A percentile compares a stretch with the other conserved stretches of the same genome.
phyloP scores from a whole-genome alignment of 1,140 invertebrate genomes.

The Triops longicaudatus region DNA sequence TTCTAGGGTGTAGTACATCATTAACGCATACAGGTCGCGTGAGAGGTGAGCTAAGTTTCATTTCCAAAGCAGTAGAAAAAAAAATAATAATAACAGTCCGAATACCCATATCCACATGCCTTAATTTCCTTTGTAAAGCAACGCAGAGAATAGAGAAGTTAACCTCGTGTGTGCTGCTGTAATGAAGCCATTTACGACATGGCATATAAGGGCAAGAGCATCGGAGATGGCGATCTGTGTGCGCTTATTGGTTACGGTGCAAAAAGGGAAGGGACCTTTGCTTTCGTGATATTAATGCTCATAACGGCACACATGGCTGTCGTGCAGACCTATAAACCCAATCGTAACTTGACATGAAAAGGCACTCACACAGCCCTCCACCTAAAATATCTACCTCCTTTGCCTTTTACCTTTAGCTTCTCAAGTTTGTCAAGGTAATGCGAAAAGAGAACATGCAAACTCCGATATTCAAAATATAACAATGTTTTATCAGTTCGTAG shows the following conservation, averaged over 20 bases:
- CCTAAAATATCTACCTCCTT: neutral
- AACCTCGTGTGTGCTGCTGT: constrained; percentile 14
- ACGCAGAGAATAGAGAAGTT: neutral
- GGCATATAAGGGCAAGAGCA: constrained; percentile 14
- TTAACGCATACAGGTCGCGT: neutral
- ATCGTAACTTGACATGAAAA: constrained; percentile 15
- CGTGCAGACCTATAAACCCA: constrained; percentile 7
- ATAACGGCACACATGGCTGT: constrained; percentile 11
- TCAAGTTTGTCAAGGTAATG: neutral
- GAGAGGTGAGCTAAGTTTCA: neutral
- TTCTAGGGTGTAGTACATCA: neutral
- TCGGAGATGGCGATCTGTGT: neutral
- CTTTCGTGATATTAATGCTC: neutral
- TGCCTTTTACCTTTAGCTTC: neutral
- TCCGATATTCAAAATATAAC: too few relatives aligned
- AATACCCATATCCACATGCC: neutral
- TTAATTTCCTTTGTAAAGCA: neutral
- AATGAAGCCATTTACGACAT: constrained; percentile 5
- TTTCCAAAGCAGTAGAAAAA: neutral
- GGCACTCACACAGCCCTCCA: neutral
- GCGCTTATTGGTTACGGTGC: constrained; percentile 10
- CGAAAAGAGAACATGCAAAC: too few relatives aligned
- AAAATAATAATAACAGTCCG: neutral
- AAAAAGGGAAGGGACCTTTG: neutral
- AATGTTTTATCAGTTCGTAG: too few relatives aligned